Evolutionary conservation across 2,888 invertebrate genomes (phyloP), one percentile per base, ranked within the genome.

Genomic region (Mythimna lalbum): DNA sequence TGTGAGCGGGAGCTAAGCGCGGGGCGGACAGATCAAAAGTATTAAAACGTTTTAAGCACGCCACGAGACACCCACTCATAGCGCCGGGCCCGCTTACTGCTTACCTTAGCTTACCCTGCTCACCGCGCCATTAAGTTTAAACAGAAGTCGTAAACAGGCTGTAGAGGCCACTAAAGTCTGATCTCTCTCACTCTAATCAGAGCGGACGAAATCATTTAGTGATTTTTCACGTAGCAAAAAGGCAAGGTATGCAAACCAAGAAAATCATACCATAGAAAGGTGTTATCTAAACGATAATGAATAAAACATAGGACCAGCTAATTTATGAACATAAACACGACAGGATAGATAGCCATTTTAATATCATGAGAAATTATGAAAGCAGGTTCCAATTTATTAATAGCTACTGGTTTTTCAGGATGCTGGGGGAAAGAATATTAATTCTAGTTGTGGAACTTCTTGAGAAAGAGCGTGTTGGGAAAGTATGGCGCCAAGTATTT

Each of bases 331-430:
- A 59, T 72, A 50, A 53, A 63, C 53, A 64, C 39, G 21, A 21
- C 0, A 61, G 59, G 55, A 73, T 56, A 61, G 36, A 31, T 52
- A 69, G 50, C 36, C 9, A 52, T 76, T 69, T 74, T 76, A 62
- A 69, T 76, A 31, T 57, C 61, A 47, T 7, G 69, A 62, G 73
- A 77, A 69, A 76, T 69, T 69, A 74, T 74, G 61, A 76, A 69
- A 70, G 31, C 77, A 31, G 56, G 61, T 62, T 76, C 14, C 17
- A 39, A 55, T 60, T 49, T 55, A 56, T 76, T 73, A 31, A 61
- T 50, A 1, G 59, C 1, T 14, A 56, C 76, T 36, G n/a, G 77
- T 74, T 47, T 52, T 74, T 76, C 56, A 52, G 69, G 69, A 74
- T 74, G 1, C 21, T 23, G 33, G 10, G 17, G 56, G 14, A 27